Conservation (phyloP, 2,888 invertebrate genomes). For the Drosophila stalkeri region DNA sequence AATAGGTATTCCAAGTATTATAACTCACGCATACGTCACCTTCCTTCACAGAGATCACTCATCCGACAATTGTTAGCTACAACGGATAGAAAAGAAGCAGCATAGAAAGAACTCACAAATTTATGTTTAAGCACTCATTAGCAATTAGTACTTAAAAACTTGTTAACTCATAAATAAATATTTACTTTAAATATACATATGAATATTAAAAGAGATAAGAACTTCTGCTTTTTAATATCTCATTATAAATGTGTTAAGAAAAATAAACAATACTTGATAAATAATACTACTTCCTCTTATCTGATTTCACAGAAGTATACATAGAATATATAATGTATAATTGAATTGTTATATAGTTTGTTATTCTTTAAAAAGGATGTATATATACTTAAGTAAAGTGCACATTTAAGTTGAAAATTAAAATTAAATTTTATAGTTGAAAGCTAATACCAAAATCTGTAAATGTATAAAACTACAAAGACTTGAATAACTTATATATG, state of each 20-base stretch:
- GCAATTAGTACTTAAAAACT: constrained; percentile 23
- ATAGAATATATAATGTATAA: not conserved
- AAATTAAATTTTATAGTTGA: too few relatives aligned
- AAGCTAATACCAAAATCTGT: too few relatives aligned
- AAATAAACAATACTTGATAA: constrained; percentile 11
- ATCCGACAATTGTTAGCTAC: constrained; percentile 53
- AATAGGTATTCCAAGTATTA: constrained; percentile 8
- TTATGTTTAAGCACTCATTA: constrained; percentile 25
- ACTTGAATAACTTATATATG: not conserved
- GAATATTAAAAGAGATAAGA: constrained; percentile 8
- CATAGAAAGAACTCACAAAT: constrained; percentile 20
- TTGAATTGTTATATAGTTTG: not conserved
- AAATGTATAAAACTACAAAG: not conserved
- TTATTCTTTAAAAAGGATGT: not conserved
- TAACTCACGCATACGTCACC: constrained; percentile 33
- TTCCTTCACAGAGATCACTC: constrained; percentile 31
- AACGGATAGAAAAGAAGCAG: constrained; percentile 15
- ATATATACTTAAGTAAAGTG: not conserved
- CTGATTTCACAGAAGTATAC: not conserved
- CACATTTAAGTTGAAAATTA: too few relatives aligned
- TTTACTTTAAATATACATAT: constrained; percentile 13
- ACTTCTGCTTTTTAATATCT: constrained; percentile 20
- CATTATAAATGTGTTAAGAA: constrained; percentile 23
- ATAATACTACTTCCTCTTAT: constrained; percentile 24
- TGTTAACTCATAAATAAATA: constrained; percentile 52